phyloP scores from a whole-genome alignment of 30 jellyfish, hydroid and myxozoan species.

The Turritopsis dohrnii region DNA sequence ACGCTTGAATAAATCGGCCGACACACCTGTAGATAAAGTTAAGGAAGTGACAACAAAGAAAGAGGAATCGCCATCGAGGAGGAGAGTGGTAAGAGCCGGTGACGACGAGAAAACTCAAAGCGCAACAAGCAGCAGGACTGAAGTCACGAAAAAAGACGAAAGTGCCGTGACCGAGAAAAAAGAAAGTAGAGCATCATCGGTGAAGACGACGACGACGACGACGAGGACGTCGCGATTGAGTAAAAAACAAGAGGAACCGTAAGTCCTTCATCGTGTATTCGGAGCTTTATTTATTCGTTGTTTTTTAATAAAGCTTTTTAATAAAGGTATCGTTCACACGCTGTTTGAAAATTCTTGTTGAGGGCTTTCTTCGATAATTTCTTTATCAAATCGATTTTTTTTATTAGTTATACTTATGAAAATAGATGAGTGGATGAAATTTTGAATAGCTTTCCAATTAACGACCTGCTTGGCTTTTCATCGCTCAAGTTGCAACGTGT shows the following conservation, averaged over 20 bases:
- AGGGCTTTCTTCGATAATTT: too few species aligned
- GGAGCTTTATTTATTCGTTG: not conserved
- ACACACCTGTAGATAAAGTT: constrained; percentile 1
- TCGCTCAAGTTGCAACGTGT: not conserved
- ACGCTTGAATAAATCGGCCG: constrained; percentile 16
- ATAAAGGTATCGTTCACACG: not conserved
- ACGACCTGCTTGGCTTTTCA: too few species aligned
- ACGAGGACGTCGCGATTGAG: constrained; percentile 15
- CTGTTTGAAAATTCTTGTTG: not conserved
- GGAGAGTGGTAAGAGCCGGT: not conserved
- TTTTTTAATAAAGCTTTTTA: not conserved
- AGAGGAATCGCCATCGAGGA: constrained; percentile 12
- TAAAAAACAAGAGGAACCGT: constrained; percentile 15
- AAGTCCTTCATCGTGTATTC: not conserved
- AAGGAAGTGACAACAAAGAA: not conserved
- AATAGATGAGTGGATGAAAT: too few species aligned
- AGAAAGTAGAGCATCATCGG: not conserved
- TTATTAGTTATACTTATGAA: too few species aligned
- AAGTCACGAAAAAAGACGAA: not conserved
- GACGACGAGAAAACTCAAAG: not conserved
- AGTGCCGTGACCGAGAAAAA: not conserved
- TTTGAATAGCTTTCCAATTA: too few species aligned
- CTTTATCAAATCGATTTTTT: too few species aligned
- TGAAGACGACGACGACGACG: constrained; percentile 5
- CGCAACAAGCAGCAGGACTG: not conserved